These are phyloP conservation scores for Platorchestia sp. DNA, from an alignment of 1,140 invertebrate genomes.

Conservation along the genomic window DNA sequence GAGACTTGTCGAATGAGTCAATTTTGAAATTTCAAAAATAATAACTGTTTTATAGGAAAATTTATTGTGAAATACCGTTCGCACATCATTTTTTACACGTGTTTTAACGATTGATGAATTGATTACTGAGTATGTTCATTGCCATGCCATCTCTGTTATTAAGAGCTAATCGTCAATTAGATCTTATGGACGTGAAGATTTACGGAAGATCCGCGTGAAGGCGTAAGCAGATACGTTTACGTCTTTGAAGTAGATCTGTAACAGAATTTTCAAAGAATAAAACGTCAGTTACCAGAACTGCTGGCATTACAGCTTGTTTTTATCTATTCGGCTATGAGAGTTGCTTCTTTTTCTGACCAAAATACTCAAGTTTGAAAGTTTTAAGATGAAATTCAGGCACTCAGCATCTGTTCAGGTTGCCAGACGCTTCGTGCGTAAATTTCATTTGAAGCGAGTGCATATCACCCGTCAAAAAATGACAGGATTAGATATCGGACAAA, in stretches of 20 bases:
- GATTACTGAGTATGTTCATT: not conserved
- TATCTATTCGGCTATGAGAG: no score
- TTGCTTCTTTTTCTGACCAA: no score
- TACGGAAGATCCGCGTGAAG: not conserved
- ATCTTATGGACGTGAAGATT: not conserved
- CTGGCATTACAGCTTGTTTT: no score
- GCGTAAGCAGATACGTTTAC: not conserved
- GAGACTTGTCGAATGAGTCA: not conserved
- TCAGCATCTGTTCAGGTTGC: no score
- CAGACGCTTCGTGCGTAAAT: no score
- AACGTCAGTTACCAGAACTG: no score
- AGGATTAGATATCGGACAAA: no score
- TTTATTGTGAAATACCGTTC: not conserved
- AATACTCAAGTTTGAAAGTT: no score
- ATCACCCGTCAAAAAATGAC: no score
- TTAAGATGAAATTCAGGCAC: no score
- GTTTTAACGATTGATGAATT: not conserved
- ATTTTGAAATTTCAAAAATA: not conserved
- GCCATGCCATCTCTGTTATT: not conserved
- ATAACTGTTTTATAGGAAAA: not conserved
- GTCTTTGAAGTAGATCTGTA: not conserved
- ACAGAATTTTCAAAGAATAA: no score
- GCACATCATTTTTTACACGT: not conserved
- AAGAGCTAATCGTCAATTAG: not conserved
- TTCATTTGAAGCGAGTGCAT: no score